Percentiles rank a stretch among this genome's conserved stretches.
phyloP scores from a whole-genome alignment of 2,113 vertebrate species.

The Tylochromis polylepis region DNA sequence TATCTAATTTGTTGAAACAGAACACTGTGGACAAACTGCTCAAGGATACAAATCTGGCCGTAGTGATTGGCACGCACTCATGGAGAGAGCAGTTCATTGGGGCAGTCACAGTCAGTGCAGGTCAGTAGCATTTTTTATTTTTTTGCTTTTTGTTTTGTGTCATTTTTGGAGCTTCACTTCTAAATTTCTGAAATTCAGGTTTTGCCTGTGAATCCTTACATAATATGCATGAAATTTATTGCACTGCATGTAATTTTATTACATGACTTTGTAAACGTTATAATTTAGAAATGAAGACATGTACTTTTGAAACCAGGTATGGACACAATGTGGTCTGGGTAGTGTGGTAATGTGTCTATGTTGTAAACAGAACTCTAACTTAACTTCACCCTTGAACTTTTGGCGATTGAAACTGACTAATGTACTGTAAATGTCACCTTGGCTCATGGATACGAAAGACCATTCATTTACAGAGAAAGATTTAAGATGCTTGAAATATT shows the following conservation, averaged over 20 bases:
- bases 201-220: neutral
- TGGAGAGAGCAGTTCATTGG: constrained; percentile 92
- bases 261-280: rapidly evolving
- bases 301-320: neutral
- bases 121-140: constrained; percentile 53
- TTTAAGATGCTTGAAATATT: neutral
- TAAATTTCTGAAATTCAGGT: neutral
- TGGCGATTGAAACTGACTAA: neutral
- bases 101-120: constrained; percentile 88
- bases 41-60: constrained; percentile 86
- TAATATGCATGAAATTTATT: neutral
- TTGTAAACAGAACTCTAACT: rapidly evolving
- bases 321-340: neutral
- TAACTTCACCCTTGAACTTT: neutral
- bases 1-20: constrained; percentile 57
- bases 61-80: constrained; percentile 85
- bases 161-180: neutral
- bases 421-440: neutral
- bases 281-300: neutral
- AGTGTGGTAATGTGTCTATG: neutral
- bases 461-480: too few relatives aligned
- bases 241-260: neutral
- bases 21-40: constrained; percentile 89
- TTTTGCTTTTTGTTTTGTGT: neutral
- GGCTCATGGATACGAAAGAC: neutral